Base-by-base conservation (phyloP, 2,888 invertebrate species). In the Bursaphelenchus okinawaensis region DNA sequence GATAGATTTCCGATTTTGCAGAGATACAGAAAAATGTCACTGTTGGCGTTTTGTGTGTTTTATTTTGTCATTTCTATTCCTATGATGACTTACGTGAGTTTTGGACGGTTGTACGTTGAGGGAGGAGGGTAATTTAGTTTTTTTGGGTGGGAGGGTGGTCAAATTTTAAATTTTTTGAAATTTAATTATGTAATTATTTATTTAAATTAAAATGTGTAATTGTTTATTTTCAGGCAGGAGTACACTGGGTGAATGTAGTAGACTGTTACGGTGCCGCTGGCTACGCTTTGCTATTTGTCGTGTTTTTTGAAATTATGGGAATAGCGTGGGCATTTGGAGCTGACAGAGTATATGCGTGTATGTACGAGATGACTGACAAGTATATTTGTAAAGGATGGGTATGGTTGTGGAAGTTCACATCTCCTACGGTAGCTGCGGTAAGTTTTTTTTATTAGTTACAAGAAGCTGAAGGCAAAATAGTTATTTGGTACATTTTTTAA, bases 301-400 rank as follows among this genome's bases (percentile, higher is more conserved):
- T 92, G 52, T 92, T 92, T 82, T 90, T 92, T 65, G 92, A 92
- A 83, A 90, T 91, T 0, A 90, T 91, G 0, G 92, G 91, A 0
- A 90, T 92, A 0, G 90, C 90, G 84, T 92, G 91, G 91, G 88
- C 92, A 76, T 92, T 92, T 82, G 92, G 83, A 83, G 65, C 71
- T 26, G 56, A 24, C n/a, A 67, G 16, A 20, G 91, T 92, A 84
- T 89, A 90, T 0, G 85, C 87, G 22, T 91, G 92, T 82, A 88
- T 92, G 63, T 87, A 89, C 80, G 88, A 88, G 81, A 92, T 92
- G 92, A 86, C 91, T 70, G 92, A 91, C 0, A 87, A 89, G 77
- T 86, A 86, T 63, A 90, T 91, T 0, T 89, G 89, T 0, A 83
- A 88, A 72, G 90, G 90, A 85, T 91, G 91, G 90, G 86, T 89